Evolutionary conservation across 1,140 invertebrate genomes (phyloP), one percentile per base, ranked within the genome.

Genomic region (Caenorhabditis remanei): DNA sequence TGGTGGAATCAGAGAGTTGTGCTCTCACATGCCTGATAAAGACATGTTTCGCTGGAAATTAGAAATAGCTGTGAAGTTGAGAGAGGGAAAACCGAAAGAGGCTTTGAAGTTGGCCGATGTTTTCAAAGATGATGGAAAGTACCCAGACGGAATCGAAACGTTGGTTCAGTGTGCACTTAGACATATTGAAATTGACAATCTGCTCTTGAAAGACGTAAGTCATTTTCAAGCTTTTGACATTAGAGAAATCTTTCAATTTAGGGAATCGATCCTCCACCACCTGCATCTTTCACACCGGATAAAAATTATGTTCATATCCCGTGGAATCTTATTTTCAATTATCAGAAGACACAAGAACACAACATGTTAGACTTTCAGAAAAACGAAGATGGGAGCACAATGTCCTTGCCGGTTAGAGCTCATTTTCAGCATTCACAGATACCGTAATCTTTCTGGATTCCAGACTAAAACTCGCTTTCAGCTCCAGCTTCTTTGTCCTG

Each of bases 41-140:
- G 56, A 58, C 21, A n/a, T 58, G 56, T 58, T n/a, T n/a, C 56
- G 56, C 56, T 58, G 16, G 56, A 58, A 58, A n/a, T 58, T 19
- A 5, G 21, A 58, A 58, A 58, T 58, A 8, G 56, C 56, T 19
- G n/a, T 58, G 4, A 58, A 58, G 21, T n/a, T 58, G 8, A 58
- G 56, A 58, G 56, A 58, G 56, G 21, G 21, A n/a, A 58, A 58
- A 21, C 56, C 56, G 8, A n/a, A 58, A n/a, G 56, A 58, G 1
- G 56, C 56, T n/a, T 5, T 58, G 14, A 8, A 58, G 8, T 58
- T 58, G n/a, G 56, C 56, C 2, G 56, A 58, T n/a, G 56, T 8
- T n/a, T 58, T 19, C 19, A 58, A 58, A 21, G 4, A 8, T 58
- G 56, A 21, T n/a, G 56, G n/a, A 4, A 21, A 58, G 4, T 58